Evolutionary conservation across 2,797 vertebrate species (phyloP).

Genomic region (Aselliscus stoliczkanus): DNA sequence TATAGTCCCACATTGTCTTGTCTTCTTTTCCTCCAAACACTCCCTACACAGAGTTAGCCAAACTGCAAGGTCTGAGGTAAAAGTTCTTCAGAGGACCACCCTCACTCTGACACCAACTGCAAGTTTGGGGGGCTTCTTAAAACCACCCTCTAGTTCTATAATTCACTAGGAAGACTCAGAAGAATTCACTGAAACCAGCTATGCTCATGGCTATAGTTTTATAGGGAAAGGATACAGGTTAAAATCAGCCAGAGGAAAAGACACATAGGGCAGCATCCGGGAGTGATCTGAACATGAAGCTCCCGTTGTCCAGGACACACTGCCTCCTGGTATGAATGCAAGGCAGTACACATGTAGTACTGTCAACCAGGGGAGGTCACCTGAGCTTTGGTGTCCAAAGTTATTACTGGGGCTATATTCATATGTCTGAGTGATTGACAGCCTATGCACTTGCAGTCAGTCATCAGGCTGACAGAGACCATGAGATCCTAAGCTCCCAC

Average conservation of each 20-base stretch:
- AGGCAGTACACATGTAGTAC: fast-evolving
- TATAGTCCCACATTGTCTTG: neutral
- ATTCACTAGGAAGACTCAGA: neutral
- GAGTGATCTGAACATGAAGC: neutral
- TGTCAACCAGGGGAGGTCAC: neutral
- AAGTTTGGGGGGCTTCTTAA: neutral
- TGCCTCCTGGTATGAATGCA: neutral
- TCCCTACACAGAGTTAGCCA: neutral
- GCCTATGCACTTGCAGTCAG: neutral
- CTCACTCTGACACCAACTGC: neutral
- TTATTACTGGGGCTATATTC: neutral
- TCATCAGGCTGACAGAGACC: neutral
- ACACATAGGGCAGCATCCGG: neutral
- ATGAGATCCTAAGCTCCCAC: neutral
- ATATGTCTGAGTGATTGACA: neutral
- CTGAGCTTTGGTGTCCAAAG: neutral
- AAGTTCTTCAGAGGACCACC: neutral
- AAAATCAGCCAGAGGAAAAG: neutral
- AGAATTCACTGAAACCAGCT: neutral
- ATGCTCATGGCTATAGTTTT: neutral
- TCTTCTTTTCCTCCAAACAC: neutral
- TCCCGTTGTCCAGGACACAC: neutral
- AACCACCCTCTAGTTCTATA: neutral
- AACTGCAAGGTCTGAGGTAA: neutral
- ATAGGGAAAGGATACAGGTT: neutral